A percentile compares a stretch with the other conserved stretches of the same genome.
phyloP scores from a whole-genome alignment of 1,140 invertebrate species.

The Eciton burchellii region DNA sequence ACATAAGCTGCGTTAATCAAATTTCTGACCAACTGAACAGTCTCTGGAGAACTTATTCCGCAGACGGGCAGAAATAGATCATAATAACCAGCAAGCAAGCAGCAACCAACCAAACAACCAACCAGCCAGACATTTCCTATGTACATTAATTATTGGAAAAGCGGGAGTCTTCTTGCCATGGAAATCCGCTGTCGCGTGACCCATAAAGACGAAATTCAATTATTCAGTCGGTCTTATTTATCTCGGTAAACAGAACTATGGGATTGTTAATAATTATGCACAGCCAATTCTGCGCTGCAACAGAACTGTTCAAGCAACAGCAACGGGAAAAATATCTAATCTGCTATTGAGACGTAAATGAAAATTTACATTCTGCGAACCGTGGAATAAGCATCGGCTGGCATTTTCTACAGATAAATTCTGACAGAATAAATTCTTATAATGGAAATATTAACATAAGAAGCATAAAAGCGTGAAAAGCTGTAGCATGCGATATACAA shows the following conservation, averaged over 20 bases:
- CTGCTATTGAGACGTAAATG: background rate
- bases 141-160: background rate
- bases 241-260: background rate
- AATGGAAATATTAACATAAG: conserved; percentile 1
- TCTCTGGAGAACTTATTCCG: conserved; percentile 9
- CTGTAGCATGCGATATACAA: background rate
- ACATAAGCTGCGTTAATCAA: conserved; percentile 40
- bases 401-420: too few relatives aligned
- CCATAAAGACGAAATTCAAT: background rate
- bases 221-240: background rate
- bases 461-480: background rate
- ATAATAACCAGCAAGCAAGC: conserved; percentile 9
- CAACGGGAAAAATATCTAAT: background rate
- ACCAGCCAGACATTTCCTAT: background rate
- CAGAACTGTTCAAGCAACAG: background rate
- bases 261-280: background rate
- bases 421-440: background rate
- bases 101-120: too few relatives aligned
- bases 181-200: background rate
- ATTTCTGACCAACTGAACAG: conserved; percentile 10
- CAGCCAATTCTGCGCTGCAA: background rate
- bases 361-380: too few relatives aligned
- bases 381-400: too few relatives aligned
- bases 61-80: background rate
- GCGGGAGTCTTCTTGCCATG: background rate